Base-by-base conservation (phyloP, 2,888 invertebrate species). In the Harpalus rubripes region DNA sequence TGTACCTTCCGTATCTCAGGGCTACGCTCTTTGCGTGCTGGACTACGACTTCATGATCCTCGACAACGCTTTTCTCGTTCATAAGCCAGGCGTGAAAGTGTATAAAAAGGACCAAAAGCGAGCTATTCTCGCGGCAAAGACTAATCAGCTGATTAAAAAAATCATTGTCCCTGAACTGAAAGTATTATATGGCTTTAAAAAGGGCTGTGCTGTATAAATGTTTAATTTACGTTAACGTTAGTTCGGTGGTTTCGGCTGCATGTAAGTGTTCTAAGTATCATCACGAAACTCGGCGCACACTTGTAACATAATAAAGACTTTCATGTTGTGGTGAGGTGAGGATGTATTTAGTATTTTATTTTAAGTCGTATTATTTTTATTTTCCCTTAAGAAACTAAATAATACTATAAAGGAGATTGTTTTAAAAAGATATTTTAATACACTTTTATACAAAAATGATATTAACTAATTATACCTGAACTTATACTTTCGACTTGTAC, bases 21-120 rank as follows among this genome's bases (percentile, higher is more conserved):
- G 97, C 87, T 98, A 97, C 91, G 94, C 96, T 84, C 93, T 98
- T 86, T 98, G 98, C 91, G 96, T 97, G 39, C 92, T 96, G 90
- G 96, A 98, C 91, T 98, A 98, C 91, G 97, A 98, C 90, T 98
- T 98, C 90, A 95, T 97, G 91, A 97, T 98, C 88, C 91, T 98
- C 89, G 97, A 98, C 92, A 97, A 98, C 91, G 97, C 96, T n/a
- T 98, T 98, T 91, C 93, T 98, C 85, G 96, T 96, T 79, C 98
- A 98, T 92, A 96, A 97, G 88, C 98, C 98, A 0, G 98, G 98
- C 78, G 98, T 98, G 88, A 98, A 98, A 90, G 93, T 95, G 80
- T 95, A 95, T 91, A 95, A 95, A 89, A 96, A 95, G 90, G 96
- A 98, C 90, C 92, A 94, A 22, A 95, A 95, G 87, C 93, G 97